These are phyloP conservation scores for Synergus itoensis DNA, from an alignment of 2,888 invertebrate genomes.

Conservation along the genomic window DNA sequence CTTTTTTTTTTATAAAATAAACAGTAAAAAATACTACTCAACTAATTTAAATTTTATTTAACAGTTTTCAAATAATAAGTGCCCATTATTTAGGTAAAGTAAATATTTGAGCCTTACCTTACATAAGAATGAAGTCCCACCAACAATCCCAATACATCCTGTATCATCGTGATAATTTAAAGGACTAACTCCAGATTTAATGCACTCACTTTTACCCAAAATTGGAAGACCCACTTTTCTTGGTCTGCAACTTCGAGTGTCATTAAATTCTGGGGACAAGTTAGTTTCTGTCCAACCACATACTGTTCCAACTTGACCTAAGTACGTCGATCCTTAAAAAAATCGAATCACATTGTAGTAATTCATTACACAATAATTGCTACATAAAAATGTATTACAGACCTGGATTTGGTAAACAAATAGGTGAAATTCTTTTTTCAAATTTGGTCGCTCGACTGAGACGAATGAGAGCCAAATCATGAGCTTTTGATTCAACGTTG, in stretches of 20 bases:
- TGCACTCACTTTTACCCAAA: slow-evolving; percentile 77
- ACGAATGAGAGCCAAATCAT: slow-evolving; percentile 82
- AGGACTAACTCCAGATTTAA: slow-evolving; percentile 71
- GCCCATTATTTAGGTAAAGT: neutral
- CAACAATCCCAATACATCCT: slow-evolving; percentile 80
- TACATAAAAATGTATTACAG: slow-evolving; percentile 50
- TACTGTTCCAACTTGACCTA: slow-evolving; percentile 79
- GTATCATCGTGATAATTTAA: slow-evolving; percentile 78
- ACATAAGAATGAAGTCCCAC: slow-evolving; percentile 79
- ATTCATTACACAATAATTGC: neutral
- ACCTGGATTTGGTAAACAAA: slow-evolving; percentile 81
- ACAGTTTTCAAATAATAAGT: too few relatives aligned
- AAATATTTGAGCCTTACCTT: slow-evolving; percentile 74
- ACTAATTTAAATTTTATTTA: too few relatives aligned
- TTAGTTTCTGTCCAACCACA: slow-evolving; percentile 77
- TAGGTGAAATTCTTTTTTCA: slow-evolving; percentile 80
- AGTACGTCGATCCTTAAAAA: slow-evolving; percentile 75
- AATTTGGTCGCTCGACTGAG: slow-evolving; percentile 79
- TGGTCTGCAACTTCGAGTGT: slow-evolving; percentile 77
- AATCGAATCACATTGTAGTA: neutral
- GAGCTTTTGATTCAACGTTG: slow-evolving; percentile 78
- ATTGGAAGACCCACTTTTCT: slow-evolving; percentile 80
- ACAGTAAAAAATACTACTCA: neutral
- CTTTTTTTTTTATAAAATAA: too few relatives aligned
- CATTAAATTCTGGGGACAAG: slow-evolving; percentile 49